Conservation (phyloP, 2,797 vertebrate genomes). For the Lateolabrax maculatus region DNA sequence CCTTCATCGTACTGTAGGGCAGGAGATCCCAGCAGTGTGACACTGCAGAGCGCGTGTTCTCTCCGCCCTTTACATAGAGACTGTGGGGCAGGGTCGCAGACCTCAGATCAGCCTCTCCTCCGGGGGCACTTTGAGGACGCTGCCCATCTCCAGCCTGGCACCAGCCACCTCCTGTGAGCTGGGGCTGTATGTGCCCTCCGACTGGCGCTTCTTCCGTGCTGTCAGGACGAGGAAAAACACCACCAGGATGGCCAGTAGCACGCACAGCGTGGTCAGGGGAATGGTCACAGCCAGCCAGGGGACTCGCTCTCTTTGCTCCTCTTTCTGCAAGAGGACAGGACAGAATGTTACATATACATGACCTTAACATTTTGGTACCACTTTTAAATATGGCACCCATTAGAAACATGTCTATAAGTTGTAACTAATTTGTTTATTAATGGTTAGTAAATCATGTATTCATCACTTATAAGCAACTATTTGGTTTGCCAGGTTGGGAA, state of each 20-base stretch:
- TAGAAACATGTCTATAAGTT: too few relatives aligned
- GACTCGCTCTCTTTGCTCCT: slow-evolving; percentile 83
- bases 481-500: not conserved
- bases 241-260: slow-evolving; percentile 89
- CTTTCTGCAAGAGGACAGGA: slow-evolving; percentile 86
- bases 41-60: slow-evolving; percentile 25
- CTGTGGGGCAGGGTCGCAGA: not conserved
- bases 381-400: not conserved
- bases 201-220: slow-evolving; percentile 95
- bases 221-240: slow-evolving; percentile 93
- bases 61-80: slow-evolving; percentile 19
- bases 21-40: slow-evolving; percentile 13
- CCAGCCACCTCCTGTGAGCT: slow-evolving; percentile 97
- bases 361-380: not conserved
- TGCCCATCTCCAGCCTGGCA: slow-evolving; percentile 98
- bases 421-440: not conserved
- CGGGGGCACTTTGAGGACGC: slow-evolving; percentile 96
- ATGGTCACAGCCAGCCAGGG: slow-evolving; percentile 93
- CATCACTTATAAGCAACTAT: not conserved
- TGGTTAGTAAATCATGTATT: not conserved
- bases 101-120: slow-evolving; percentile 96
- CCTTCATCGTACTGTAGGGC: slow-evolving; percentile 13
- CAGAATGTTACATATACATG: not conserved
- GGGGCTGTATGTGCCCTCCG: slow-evolving; percentile 98
- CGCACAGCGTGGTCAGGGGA: slow-evolving; percentile 91